A percentile compares a stretch with the other conserved stretches of the same genome.
phyloP scores from a whole-genome alignment of 2,113 vertebrate species.

The Ceyx margarethae region DNA sequence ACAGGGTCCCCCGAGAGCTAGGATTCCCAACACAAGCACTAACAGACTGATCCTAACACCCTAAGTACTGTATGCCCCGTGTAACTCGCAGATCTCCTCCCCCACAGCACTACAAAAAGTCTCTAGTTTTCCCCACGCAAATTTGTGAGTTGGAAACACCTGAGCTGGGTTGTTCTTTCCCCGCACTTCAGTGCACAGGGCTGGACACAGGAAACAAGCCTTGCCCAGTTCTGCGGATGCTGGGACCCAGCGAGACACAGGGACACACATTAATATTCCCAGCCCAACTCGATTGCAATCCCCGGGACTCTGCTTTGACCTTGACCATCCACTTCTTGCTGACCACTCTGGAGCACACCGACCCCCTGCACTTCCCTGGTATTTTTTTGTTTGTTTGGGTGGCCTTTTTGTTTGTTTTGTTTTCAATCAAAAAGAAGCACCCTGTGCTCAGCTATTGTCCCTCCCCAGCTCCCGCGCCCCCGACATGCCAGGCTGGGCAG shows the following conservation, averaged over 20 bases:
- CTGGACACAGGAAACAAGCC: background rate
- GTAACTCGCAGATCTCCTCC: background rate
- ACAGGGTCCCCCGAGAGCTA: background rate
- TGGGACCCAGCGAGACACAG: background rate
- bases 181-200: background rate
- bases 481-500: background rate
- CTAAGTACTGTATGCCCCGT: background rate
- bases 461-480: fast-evolving
- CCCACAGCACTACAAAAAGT: background rate
- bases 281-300: fast-evolving
- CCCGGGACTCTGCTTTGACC: background rate
- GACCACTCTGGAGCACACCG: fast-evolving
- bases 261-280: background rate
- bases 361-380: no score
- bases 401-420: no score
- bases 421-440: background rate
- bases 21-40: background rate
- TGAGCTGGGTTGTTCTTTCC: background rate
- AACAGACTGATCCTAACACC: background rate
- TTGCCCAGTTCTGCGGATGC: fast-evolving
- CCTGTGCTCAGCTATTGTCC: fast-evolving
- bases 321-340: background rate
- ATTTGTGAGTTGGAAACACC: background rate
- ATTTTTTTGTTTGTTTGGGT: no score
- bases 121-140: background rate